phyloP scores from a whole-genome alignment of 2,888 invertebrate genomes.

The Reticulitermes lucifugus region DNA sequence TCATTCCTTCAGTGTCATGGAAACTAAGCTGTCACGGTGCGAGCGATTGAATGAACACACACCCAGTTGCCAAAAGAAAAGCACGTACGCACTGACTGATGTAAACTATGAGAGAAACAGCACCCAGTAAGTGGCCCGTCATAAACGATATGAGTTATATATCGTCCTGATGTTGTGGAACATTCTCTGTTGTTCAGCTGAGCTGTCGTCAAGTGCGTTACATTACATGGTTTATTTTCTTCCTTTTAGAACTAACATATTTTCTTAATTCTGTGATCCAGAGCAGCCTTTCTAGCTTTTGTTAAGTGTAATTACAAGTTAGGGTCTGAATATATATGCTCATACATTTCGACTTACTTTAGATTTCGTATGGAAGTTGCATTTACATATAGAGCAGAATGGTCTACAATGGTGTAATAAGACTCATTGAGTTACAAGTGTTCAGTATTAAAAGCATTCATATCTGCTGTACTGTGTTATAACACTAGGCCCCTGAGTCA shows the following conservation, averaged over 20 bases:
- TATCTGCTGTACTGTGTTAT: too few relatives aligned
- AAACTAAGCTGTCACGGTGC: constrained; percentile 53
- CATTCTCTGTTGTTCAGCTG: constrained; percentile 39
- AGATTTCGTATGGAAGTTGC: too few relatives aligned
- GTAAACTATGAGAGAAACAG: constrained; percentile 42
- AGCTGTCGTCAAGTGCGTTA: constrained; percentile 41
- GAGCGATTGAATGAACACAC: constrained; percentile 44
- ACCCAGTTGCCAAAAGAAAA: constrained; percentile 41
- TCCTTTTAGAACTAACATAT: constrained; percentile 21
- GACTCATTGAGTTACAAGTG: too few relatives aligned
- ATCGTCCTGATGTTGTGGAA: constrained; percentile 39
- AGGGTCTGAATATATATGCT: too few relatives aligned
- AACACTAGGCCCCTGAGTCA: too few relatives aligned
- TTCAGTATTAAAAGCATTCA: too few relatives aligned
- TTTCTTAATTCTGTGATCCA: constrained; percentile 16
- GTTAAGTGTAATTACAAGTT: too few relatives aligned
- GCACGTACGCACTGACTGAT: constrained; percentile 30
- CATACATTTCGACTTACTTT: too few relatives aligned
- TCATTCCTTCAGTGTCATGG: constrained; percentile 53
- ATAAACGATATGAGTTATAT: constrained; percentile 14
- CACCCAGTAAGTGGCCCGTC: constrained; percentile 43
- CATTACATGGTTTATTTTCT: constrained; percentile 35
- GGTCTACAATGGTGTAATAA: too few relatives aligned
- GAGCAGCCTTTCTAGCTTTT: constrained; percentile 29
- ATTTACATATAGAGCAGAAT: too few relatives aligned